Base-by-base conservation (phyloP, 2,888 invertebrate species). In the Rhagonycha fulva region DNA sequence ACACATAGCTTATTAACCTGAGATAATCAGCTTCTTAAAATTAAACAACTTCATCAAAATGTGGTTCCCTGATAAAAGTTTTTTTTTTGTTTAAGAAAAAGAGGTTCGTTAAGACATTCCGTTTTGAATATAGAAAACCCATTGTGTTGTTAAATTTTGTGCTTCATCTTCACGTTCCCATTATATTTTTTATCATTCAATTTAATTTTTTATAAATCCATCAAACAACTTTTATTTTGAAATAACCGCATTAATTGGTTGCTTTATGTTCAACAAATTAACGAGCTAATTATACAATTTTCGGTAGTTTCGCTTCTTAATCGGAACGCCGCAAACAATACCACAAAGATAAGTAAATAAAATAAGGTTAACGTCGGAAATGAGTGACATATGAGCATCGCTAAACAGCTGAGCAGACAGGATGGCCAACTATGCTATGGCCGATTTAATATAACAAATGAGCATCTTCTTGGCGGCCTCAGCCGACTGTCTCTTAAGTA, bases 401-500 rank as follows among this genome's bases (percentile, higher is more conserved):
- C 87, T 88, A 87, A 88, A 87, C 88, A 87, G 88, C 87, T 87
- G 88, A 88, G 85, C 87, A 86, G 86, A 87, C 81, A 85, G 86
- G 85, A 86, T 85, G 84, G 84, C 86, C 85, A 85, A 85, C 85
- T 86, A 86, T 84, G 87, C 86, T 84, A 87, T 87, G 88, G 87
- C 88, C 88, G 88, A 88, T 88, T 88, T 88, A 87, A 84, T 84
- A 81, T 87, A 86, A 88, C 87, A 87, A 88, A 88, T 87, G 87
- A 86, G 83, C 84, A 87, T 87, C 87, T 14, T 86, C 87, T 86
- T 86, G 85, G 84, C 85, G 84, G 84, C 81, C 83, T 80, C 80
- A 82, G 84, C 84, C 85, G 85, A 83, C 84, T 82, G 86, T 86
- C 85, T 86, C 84, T 81, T 47, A 79, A 79, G 81, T 80, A 82